phyloP scores from a whole-genome alignment of 2,797 vertebrate genomes.

The Odontamblyopus lacepedii region DNA sequence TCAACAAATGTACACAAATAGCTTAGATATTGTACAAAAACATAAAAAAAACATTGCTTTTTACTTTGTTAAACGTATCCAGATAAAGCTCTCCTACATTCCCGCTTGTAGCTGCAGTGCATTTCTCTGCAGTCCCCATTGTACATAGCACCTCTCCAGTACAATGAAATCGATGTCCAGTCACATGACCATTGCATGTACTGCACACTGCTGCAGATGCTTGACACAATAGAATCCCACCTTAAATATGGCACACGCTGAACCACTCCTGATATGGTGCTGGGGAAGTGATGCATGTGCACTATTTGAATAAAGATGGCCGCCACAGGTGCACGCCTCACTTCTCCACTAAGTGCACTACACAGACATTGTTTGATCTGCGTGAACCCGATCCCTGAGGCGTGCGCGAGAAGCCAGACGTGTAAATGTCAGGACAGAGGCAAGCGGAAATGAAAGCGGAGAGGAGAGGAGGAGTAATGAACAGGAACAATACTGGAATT shows the following conservation, averaged over 20 bases:
- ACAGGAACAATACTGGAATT: constrained; percentile 51
- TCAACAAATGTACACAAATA: too few species aligned
- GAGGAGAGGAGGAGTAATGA: constrained; percentile 57
- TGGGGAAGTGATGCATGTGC: constrained; percentile 47
- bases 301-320: constrained; percentile 60
- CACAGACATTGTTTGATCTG: constrained; percentile 67
- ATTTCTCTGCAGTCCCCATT: neutral
- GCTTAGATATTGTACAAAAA: neutral
- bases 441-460: constrained; percentile 56
- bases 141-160: neutral
- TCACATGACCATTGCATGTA: constrained; percentile 13
- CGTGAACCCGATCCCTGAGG: constrained; percentile 65
- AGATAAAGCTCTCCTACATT: neutral
- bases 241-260: neutral
- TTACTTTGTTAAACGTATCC: neutral
- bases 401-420: constrained; percentile 57
- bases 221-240: constrained; percentile 14
- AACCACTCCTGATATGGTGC: constrained; percentile 22
- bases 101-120: neutral
- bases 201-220: constrained; percentile 4
- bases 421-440: constrained; percentile 64
- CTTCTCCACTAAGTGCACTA: constrained; percentile 65
- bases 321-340: constrained; percentile 63
- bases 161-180: constrained; percentile 8
- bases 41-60: neutral